A percentile compares a stretch with the other conserved stretches of the same genome.
phyloP scores from a whole-genome alignment of 2,797 vertebrate species.

The Stomatorhinus walkeri region DNA sequence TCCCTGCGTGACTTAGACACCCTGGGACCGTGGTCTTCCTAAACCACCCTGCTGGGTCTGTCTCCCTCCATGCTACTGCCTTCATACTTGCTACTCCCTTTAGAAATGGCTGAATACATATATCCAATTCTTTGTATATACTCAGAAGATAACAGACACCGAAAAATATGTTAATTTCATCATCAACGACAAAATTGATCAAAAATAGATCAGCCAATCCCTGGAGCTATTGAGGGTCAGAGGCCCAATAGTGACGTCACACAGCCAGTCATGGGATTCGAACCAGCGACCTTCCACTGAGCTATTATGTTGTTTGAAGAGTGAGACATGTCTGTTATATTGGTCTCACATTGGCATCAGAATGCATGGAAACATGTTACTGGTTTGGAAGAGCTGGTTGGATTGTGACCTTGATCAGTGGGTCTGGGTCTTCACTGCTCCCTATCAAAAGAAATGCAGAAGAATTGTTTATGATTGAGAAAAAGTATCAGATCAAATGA shows the following conservation, averaged over 20 bases:
- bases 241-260: neutral
- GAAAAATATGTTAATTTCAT: neutral
- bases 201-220: neutral
- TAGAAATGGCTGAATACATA: neutral
- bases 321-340: neutral
- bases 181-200: neutral
- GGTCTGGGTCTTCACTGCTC: neutral
- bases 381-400: neutral
- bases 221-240: neutral
- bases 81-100: neutral
- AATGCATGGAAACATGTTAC: neutral
- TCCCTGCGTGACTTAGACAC: neutral
- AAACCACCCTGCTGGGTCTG: neutral
- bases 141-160: neutral
- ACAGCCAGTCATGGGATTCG: neutral
- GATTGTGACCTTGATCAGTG: neutral
- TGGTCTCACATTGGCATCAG: neutral
- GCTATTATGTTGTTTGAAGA: neutral
- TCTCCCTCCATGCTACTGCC: neutral
- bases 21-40: neutral
- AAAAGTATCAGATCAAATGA: neutral
- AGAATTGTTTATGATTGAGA: neutral
- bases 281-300: neutral
- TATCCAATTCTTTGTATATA: neutral
- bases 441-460: neutral